phyloP scores from a whole-genome alignment of 1,140 invertebrate genomes.

The Hyles euphorbiae region DNA sequence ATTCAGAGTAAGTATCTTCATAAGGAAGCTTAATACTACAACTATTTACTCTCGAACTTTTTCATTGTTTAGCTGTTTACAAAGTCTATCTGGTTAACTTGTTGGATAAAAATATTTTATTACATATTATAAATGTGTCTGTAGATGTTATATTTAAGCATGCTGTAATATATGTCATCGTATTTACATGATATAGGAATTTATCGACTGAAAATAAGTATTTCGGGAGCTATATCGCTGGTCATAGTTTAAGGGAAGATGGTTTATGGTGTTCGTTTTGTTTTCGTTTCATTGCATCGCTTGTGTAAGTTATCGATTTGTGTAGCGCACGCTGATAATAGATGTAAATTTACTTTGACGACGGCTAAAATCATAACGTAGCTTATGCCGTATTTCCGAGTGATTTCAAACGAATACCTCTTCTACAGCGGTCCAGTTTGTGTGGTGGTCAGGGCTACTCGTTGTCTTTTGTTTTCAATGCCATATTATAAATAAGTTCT shows the following conservation, averaged over 20 bases:
- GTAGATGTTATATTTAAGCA: slow-evolving; percentile 47
- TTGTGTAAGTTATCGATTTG: slow-evolving; percentile 13
- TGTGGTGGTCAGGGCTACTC: slow-evolving; percentile 55
- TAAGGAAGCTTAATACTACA: slow-evolving; percentile 36
- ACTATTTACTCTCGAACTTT: slow-evolving; percentile 38
- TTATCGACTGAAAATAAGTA: slow-evolving; percentile 55
- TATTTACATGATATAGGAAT: slow-evolving; percentile 34
- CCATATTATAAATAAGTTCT: slow-evolving; percentile 23
- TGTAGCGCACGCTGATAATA: slow-evolving; percentile 24
- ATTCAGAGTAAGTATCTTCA: slow-evolving; percentile 33
- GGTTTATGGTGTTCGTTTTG: slow-evolving; percentile 16
- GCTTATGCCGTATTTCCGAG: slow-evolving; percentile 14
- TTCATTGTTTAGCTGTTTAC: slow-evolving; percentile 62
- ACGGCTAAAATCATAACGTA: neutral
- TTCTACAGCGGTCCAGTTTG: slow-evolving; percentile 67
- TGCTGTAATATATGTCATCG: slow-evolving; percentile 45
- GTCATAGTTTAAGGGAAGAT: slow-evolving; percentile 19
- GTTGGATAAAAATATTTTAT: slow-evolving; percentile 61
- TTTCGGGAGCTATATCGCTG: slow-evolving; percentile 34
- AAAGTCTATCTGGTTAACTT: slow-evolving; percentile 66
- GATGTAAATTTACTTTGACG: neutral
- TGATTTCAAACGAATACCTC: slow-evolving; percentile 66
- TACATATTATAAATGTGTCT: slow-evolving; percentile 46
- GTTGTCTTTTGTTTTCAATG: slow-evolving; percentile 62
- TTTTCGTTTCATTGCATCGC: slow-evolving; percentile 5